A percentile compares a stretch with the other conserved stretches of the same genome.
Evolutionary conservation across 2,113 vertebrate genomes (phyloP).

Genomic region (Dasyurus viverrinus): DNA sequence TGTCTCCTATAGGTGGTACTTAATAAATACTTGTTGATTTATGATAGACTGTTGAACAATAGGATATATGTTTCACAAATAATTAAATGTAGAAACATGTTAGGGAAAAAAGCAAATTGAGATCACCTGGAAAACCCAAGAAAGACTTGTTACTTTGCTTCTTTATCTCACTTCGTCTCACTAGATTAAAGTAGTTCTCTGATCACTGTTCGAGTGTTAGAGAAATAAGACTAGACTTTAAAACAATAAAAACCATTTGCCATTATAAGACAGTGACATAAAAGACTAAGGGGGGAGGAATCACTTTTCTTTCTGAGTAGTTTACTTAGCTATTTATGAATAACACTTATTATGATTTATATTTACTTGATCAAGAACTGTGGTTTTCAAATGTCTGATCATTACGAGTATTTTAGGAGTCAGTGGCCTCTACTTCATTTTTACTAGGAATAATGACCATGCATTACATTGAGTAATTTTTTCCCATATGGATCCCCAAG

Average conservation of each 20-base stretch:
- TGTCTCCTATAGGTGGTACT: not conserved
- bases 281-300: not conserved
- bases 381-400: not conserved
- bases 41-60: not conserved
- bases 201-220: not conserved
- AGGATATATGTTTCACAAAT: not conserved
- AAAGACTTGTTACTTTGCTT: not conserved
- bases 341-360: not conserved
- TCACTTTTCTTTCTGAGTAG: not conserved
- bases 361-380: not conserved
- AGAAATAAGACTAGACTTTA: no score
- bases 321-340: not conserved
- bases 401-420: not conserved
- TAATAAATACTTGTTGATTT: not conserved
- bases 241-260: not conserved
- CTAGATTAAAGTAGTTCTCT: not conserved
- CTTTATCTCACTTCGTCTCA: not conserved
- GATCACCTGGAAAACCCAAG: not conserved
- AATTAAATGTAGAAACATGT: not conserved
- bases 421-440: not conserved
- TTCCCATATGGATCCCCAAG: not conserved
- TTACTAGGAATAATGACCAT: not conserved
- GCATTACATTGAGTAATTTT: not conserved
- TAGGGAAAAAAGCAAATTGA: not conserved
- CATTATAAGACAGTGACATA: not conserved